These are phyloP conservation scores for Marmota flaviventris DNA, from an alignment of 2,113 vertebrate genomes.

Conservation along the genomic window DNA sequence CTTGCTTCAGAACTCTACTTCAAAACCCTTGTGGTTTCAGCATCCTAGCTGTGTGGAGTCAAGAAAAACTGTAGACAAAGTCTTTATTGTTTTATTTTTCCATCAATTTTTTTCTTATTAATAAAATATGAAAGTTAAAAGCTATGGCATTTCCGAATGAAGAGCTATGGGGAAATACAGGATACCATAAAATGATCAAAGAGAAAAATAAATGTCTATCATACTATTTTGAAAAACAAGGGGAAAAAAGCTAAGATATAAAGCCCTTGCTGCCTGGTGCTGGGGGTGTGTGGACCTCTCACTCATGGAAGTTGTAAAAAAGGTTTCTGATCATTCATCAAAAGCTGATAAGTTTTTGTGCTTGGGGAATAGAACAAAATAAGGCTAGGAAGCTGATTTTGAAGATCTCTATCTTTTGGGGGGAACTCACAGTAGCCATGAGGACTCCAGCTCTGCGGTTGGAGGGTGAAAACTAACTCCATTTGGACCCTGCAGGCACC, in stretches of 20 bases:
- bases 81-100: slow-evolving; percentile 70
- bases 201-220: slow-evolving; percentile 57
- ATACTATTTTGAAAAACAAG: slow-evolving; percentile 48
- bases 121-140: slow-evolving; percentile 80
- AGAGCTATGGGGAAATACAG: slow-evolving; percentile 66
- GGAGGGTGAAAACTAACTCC: slow-evolving; percentile 39
- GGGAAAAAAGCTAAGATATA: neutral
- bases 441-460: neutral
- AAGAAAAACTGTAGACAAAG: slow-evolving; percentile 62
- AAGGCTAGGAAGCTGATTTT: slow-evolving; percentile 15
- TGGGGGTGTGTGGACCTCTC: neutral
- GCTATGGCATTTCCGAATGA: slow-evolving; percentile 63
- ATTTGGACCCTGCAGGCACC: slow-evolving; percentile 35
- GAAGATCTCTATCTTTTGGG: slow-evolving; percentile 23
- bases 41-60: slow-evolving; percentile 36
- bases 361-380: neutral
- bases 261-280: too few species aligned
- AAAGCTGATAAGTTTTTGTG: slow-evolving; percentile 62
- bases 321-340: slow-evolving; percentile 74
- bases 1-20: slow-evolving; percentile 49
- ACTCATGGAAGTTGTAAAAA: slow-evolving; percentile 38
- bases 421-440: slow-evolving; percentile 35
- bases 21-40: neutral
- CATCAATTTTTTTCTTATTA: slow-evolving; percentile 54
- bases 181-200: slow-evolving; percentile 71